These are phyloP conservation scores for Oscheius sp. DNA, from an alignment of 2,888 invertebrate genomes.

Conservation along the genomic window DNA sequence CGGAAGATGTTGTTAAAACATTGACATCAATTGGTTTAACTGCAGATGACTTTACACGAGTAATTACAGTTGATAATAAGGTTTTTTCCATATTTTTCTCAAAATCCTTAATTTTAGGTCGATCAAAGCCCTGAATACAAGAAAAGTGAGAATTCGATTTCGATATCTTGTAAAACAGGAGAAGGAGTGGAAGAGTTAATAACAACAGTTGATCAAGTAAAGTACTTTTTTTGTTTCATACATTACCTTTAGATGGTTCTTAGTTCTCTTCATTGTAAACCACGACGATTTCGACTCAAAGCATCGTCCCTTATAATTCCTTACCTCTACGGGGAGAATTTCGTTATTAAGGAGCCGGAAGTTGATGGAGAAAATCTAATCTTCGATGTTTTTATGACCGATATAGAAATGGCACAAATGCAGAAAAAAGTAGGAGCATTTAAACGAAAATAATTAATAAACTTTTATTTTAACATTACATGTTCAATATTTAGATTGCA, in stretches of 20 bases:
- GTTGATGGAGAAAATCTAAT: constrained; percentile 41
- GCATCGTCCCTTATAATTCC: constrained; percentile 54
- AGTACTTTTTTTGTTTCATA: not conserved
- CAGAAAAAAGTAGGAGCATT: constrained; percentile 17
- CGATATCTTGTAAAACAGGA: constrained; percentile 62
- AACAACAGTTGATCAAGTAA: constrained; percentile 34
- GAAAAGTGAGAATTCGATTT: constrained; percentile 21
- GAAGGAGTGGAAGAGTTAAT: constrained; percentile 58
- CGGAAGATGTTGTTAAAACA: constrained; percentile 79
- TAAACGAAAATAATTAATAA: not conserved
- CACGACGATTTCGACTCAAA: constrained; percentile 48
- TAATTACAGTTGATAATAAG: constrained; percentile 61
- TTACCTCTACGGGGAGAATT: constrained; percentile 62
- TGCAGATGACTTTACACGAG: constrained; percentile 42
- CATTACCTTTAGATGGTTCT: constrained; percentile 47
- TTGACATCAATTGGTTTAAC: constrained; percentile 71
- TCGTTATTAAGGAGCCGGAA: constrained; percentile 53
- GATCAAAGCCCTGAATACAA: constrained; percentile 38
- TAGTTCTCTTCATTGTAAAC: constrained; percentile 39
- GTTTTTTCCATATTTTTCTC: constrained; percentile 9
- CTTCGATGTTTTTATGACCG: constrained; percentile 64
- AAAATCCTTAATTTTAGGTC: constrained; percentile 36
- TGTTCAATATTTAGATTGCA: too few species aligned
- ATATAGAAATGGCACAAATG: constrained; percentile 51
- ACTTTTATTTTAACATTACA: too few species aligned